These are phyloP conservation scores for Andrena hattorfiana DNA, from an alignment of 2,888 invertebrate genomes.

Conservation along the genomic window DNA sequence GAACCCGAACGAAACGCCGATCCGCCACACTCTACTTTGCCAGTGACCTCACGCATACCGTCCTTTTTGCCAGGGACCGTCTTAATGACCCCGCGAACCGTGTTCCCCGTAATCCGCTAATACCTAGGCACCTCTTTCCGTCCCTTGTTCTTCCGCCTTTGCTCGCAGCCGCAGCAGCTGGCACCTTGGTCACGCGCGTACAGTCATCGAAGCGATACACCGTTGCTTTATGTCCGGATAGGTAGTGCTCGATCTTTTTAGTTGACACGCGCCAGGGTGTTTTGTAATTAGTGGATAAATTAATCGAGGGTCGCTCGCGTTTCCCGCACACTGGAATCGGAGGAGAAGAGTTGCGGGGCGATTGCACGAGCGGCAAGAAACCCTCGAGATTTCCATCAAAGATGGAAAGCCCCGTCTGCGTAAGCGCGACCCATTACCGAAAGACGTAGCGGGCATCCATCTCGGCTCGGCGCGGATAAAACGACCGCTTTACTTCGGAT, in stretches of 20 bases:
- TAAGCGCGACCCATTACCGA: conserved; percentile 79
- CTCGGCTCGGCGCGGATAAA: conserved; percentile 83
- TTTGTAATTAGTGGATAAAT: too few species aligned
- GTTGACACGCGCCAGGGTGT: too few species aligned
- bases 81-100: conserved; percentile 12
- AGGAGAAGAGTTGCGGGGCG: neutral
- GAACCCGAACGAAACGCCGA: conserved; percentile 80
- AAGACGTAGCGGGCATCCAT: conserved; percentile 84
- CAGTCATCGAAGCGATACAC: neutral
- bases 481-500: conserved; percentile 85
- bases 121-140: neutral
- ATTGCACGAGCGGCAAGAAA: conserved; percentile 17
- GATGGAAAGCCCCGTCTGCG: conserved; percentile 69
- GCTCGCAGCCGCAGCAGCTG: neutral
- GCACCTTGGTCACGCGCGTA: neutral
- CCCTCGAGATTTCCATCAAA: conserved; percentile 67
- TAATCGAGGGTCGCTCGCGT: too few species aligned
- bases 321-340: neutral
- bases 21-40: conserved; percentile 66
- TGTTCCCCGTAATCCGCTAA: conserved; percentile 6
- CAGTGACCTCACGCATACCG: conserved; percentile 64
- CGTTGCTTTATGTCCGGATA: too few species aligned
- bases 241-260: too few species aligned
- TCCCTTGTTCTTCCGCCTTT: neutral
- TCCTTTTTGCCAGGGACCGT: neutral